Evolutionary conservation across 2,888 invertebrate species (phyloP).

Genomic region (Plutella xylostella): DNA sequence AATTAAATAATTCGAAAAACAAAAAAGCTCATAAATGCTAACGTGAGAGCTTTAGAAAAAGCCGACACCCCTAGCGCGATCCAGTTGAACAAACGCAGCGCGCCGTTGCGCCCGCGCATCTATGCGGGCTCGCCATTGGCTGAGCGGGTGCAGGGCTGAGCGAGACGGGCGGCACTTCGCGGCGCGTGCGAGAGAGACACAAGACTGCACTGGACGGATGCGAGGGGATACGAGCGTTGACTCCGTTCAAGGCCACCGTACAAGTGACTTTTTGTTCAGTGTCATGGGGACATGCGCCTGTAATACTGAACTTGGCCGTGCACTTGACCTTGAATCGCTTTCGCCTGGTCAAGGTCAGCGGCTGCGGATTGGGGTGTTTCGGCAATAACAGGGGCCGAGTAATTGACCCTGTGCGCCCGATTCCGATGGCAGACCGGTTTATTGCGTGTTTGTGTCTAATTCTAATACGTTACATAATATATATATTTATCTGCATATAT

Average conservation of each 20-base stretch:
- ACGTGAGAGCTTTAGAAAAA: constrained; percentile 54
- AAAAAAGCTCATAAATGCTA: constrained; percentile 35
- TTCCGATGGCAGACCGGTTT: too few species aligned
- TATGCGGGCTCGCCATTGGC: constrained; percentile 41
- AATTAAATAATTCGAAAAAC: constrained; percentile 43
- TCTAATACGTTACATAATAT: too few species aligned
- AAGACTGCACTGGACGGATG: constrained; percentile 54
- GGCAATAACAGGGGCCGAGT: too few species aligned
- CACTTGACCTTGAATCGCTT: constrained; percentile 2
- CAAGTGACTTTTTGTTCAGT: constrained; percentile 51
- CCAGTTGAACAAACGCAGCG: constrained; percentile 59
- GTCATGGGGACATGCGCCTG: constrained; percentile 42
- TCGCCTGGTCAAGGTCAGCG: not conserved
- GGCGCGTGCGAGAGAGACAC: constrained; percentile 35
- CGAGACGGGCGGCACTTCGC: constrained; percentile 20
- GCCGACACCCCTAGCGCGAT: constrained; percentile 58
- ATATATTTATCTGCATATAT: too few species aligned
- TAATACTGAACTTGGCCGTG: constrained; percentile 38
- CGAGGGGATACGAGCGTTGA: constrained; percentile 66
- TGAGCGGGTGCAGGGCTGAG: constrained; percentile 24
- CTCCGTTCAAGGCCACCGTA: constrained; percentile 58
- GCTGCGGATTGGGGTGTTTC: too few species aligned
- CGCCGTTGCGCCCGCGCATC: constrained; percentile 52
- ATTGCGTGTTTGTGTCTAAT: too few species aligned
- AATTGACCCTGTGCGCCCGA: too few species aligned